Evolutionary conservation across 2,113 vertebrate genomes (phyloP), one percentile per base, ranked within the genome.

Genomic region (Eudyptes chrysolophus): DNA sequence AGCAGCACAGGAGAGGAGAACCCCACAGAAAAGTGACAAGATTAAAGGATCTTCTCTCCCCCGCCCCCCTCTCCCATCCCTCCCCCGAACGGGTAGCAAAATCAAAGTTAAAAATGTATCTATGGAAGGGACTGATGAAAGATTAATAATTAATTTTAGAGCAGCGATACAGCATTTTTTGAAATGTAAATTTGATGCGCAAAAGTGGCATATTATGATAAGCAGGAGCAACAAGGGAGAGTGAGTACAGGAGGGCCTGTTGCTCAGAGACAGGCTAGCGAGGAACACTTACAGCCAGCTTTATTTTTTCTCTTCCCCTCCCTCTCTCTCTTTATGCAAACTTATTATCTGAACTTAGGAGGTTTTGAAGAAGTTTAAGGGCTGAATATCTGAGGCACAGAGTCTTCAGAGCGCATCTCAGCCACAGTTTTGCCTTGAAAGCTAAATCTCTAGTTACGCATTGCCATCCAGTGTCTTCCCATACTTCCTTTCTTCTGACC

Each of bases 101-200:
- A 98, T 98, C 97, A 98, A 98, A 98, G 96, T 97, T 98, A 97
- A 98, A 98, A 96, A 96, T 97, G 90, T 89, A 98, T 97, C 93
- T 95, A 89, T 96, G 97, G 96, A 98, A 97, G 92, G 95, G 90
- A 97, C 93, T 96, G 90, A 92, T 97, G 90, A 93, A 96, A 97
- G 95, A 98, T 98, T 97, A 98, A 98, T 98, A 98, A 98, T 98
- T 98, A 98, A 98, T 98, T 91, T 97, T 95, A 93, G 90, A 96
- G 96, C 87, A 97, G 97, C 93, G 80, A 98, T 96, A 95, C 90
- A 94, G 95, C 97, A 97, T 98, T 98, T 97, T 97, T 97, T 98
- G 97, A 98, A 98, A 98, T 98, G 97, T 98, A 98, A 98, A 98
- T 98, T 92, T 97, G 94, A 94, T 97, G 94, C 89, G 86, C 94